Evolutionary conservation across 2,113 vertebrate genomes (phyloP).

Genomic region (Pachycephala philippinensis): DNA sequence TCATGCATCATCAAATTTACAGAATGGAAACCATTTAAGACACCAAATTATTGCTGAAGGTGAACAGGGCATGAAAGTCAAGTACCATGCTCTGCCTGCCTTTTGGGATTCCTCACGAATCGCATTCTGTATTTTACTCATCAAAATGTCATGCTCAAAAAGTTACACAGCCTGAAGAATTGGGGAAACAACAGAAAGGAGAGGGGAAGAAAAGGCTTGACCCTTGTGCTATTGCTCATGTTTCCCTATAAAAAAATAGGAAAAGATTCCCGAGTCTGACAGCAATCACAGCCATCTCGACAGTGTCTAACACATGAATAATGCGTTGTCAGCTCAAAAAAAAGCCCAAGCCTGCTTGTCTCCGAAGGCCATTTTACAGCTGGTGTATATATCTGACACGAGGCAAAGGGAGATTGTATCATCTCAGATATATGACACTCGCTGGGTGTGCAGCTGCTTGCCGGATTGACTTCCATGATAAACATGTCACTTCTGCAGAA

Average conservation of each 20-base stretch:
- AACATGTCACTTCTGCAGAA: neutral
- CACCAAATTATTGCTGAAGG: conserved; percentile 1
- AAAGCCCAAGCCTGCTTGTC: neutral
- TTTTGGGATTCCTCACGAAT: neutral
- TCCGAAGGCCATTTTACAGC: neutral
- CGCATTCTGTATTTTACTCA: neutral
- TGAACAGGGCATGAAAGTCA: conserved; percentile 12
- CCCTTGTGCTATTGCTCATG: neutral
- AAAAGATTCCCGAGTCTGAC: neutral
- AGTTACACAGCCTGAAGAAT: neutral
- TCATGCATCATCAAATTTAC: neutral
- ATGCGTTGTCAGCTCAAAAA: neutral
- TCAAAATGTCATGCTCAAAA: neutral
- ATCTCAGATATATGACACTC: neutral
- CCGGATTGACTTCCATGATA: conserved; percentile 1
- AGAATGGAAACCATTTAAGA: neutral
- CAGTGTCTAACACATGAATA: neutral
- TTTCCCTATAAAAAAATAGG: neutral
- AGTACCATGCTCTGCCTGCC: neutral
- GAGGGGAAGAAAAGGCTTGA: neutral
- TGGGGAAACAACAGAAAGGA: neutral
- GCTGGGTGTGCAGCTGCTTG: neutral
- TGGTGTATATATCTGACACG: neutral
- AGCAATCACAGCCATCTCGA: neutral
- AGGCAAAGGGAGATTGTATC: neutral